Evolutionary conservation across 2,113 vertebrate species (phyloP).

Genomic region (Pelvicachromis taeniatus): DNA sequence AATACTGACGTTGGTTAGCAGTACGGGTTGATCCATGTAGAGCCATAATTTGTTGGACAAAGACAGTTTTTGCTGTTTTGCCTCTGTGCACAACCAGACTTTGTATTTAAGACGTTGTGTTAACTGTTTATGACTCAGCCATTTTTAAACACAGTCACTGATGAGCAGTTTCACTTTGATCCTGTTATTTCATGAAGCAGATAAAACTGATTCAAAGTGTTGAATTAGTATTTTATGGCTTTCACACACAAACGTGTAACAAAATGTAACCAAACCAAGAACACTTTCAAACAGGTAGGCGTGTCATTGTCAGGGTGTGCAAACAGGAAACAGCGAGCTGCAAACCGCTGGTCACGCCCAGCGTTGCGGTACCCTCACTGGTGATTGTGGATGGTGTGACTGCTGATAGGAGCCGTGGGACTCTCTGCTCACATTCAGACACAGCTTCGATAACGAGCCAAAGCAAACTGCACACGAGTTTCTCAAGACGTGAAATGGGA

Average conservation of each 20-base stretch:
- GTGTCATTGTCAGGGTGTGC: neutral
- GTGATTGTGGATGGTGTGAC: neutral
- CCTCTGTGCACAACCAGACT: neutral
- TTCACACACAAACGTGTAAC: neutral
- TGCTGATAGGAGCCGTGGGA: neutral
- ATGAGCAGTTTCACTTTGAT: neutral
- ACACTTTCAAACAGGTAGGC: neutral
- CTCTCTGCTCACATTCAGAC: no score
- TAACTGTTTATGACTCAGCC: neutral
- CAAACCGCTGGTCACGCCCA: neutral
- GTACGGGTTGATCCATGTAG: no score
- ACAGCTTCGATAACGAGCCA: neutral
- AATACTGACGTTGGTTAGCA: no score
- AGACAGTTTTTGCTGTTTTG: neutral
- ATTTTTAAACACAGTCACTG: neutral
- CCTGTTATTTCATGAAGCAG: accelerated
- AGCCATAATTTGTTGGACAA: neutral
- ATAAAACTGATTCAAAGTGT: neutral
- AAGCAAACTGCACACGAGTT: neutral
- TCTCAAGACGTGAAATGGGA: neutral
- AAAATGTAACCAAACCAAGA: neutral
- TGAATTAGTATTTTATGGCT: neutral
- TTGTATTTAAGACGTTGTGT: neutral
- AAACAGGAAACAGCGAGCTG: no score
- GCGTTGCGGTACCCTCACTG: no score